Percentiles rank a stretch among this genome's conserved stretches.
These are phyloP conservation scores for Gasterosteus aculeatus DNA, from an alignment of 2,113 vertebrate species.

Conservation along the genomic window DNA sequence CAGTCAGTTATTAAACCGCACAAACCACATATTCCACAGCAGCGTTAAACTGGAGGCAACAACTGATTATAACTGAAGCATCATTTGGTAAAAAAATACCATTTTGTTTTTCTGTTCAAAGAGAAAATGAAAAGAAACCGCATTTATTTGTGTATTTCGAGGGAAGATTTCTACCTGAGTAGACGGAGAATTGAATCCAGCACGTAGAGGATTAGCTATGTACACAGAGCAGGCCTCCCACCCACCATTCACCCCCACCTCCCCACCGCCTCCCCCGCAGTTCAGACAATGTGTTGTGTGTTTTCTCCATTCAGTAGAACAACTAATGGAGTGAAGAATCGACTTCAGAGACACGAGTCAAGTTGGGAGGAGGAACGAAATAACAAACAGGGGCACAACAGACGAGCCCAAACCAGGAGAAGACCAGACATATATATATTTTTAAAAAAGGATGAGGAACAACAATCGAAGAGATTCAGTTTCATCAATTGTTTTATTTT, in stretches of 20 bases:
- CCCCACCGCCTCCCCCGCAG: not conserved
- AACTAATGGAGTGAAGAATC: conserved; percentile 39
- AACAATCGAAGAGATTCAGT: conserved; percentile 17
- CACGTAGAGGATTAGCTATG: conserved; percentile 53
- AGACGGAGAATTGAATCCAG: conserved; percentile 11
- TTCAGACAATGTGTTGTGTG: conserved; percentile 46
- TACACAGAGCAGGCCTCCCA: conserved; percentile 73
- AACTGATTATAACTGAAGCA: not conserved
- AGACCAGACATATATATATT: conserved; percentile 11
- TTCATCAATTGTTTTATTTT: conserved; percentile 23
- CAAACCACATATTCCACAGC: conserved; percentile 35
- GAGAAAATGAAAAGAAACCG: not conserved
- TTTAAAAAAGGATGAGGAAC: too few relatives aligned
- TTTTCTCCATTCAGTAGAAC: conserved; percentile 46
- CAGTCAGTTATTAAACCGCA: conserved; percentile 21
- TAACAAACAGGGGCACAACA: conserved; percentile 5
- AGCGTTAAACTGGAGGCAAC: conserved; percentile 32
- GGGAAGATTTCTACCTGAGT: conserved; percentile 14
- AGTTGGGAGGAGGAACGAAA: conserved; percentile 31
- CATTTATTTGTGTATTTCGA: not conserved
- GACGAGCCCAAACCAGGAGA: not conserved
- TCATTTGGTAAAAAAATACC: conserved; percentile 22
- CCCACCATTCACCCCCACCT: not conserved
- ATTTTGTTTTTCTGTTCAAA: conserved; percentile 18
- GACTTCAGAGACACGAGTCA: conserved; percentile 41